These are phyloP conservation scores for Drosophila jambulina DNA, from an alignment of 1,140 invertebrate genomes.

Conservation along the genomic window DNA sequence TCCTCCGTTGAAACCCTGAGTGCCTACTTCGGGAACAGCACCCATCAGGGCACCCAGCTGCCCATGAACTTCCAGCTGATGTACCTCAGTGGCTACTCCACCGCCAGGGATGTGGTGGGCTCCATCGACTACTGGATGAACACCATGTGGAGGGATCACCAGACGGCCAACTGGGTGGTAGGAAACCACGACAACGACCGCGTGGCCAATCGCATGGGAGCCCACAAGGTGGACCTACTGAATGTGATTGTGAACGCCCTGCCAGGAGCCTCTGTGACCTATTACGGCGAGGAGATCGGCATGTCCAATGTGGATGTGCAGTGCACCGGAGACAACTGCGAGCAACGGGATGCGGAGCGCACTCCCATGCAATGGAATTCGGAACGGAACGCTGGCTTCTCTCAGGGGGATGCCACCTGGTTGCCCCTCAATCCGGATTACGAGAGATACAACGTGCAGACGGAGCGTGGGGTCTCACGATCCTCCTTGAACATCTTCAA, in stretches of 20 bases:
- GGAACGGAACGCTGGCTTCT: conserved; percentile 87
- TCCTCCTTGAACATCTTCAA: conserved; percentile 79
- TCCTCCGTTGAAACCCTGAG: conserved; percentile 85
- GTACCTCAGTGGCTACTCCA: conserved; percentile 79
- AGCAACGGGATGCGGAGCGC: conserved; percentile 87
- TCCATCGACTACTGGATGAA: conserved; percentile 86
- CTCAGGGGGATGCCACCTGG: conserved; percentile 88
- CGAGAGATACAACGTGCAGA: conserved; percentile 86
- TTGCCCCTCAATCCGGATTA: conserved; percentile 88
- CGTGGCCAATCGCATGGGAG: conserved; percentile 87
- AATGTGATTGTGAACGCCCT: conserved; percentile 89
- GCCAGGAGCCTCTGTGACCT: conserved; percentile 90
- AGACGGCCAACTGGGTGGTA: conserved; percentile 86
- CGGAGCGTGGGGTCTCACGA: conserved; percentile 77
- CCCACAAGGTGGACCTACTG: conserved; percentile 87
- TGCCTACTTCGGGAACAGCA: conserved; percentile 87
- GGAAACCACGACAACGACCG: conserved; percentile 88
- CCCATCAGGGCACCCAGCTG: conserved; percentile 86
- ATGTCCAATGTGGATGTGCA: conserved; percentile 88
- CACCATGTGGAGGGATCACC: conserved; percentile 85
- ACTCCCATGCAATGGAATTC: conserved; percentile 90
- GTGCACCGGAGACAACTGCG: conserved; percentile 85
- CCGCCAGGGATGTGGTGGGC: conserved; percentile 80
- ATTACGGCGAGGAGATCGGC: conserved; percentile 94
- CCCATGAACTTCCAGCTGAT: conserved; percentile 88